Evolutionary conservation across 2,797 vertebrate genomes (phyloP).

Genomic region (Myotis findleyi): DNA sequence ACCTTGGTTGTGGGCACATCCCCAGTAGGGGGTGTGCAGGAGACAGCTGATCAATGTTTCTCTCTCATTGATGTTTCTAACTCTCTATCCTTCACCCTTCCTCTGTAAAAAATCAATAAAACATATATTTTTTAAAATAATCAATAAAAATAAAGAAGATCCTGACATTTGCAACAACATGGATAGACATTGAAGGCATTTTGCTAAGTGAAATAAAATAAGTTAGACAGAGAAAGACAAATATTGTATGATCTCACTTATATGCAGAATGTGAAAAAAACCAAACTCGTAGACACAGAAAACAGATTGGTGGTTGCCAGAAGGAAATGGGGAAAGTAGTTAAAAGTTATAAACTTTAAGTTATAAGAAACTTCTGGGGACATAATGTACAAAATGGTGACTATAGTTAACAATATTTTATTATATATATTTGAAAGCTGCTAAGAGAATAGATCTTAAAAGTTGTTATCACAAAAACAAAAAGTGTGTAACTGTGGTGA

Average conservation of each 20-base stretch:
- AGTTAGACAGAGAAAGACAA: neutral
- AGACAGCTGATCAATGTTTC: too few species aligned
- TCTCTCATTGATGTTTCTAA: too few species aligned
- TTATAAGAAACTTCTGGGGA: neutral
- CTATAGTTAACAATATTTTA: neutral
- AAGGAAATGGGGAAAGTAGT: neutral
- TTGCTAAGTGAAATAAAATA: neutral
- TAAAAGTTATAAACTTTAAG: neutral
- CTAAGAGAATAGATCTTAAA: conserved; percentile 17
- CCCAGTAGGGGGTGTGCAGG: too few species aligned
- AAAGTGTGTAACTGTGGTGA: neutral
- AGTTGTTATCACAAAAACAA: neutral
- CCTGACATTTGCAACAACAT: neutral
- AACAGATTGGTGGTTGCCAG: neutral
- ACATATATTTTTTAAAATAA: too few species aligned
- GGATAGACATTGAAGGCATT: neutral
- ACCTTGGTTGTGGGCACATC: too few species aligned
- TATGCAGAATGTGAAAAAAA: neutral
- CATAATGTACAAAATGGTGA: neutral
- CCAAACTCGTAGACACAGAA: neutral
- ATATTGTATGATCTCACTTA: neutral
- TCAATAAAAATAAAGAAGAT: neutral
- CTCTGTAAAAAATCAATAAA: too few species aligned
- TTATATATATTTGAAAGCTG: neutral
- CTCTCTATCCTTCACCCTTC: too few species aligned